phyloP scores from a whole-genome alignment of 1,140 invertebrate genomes.

The Leptopilina clavipes region DNA sequence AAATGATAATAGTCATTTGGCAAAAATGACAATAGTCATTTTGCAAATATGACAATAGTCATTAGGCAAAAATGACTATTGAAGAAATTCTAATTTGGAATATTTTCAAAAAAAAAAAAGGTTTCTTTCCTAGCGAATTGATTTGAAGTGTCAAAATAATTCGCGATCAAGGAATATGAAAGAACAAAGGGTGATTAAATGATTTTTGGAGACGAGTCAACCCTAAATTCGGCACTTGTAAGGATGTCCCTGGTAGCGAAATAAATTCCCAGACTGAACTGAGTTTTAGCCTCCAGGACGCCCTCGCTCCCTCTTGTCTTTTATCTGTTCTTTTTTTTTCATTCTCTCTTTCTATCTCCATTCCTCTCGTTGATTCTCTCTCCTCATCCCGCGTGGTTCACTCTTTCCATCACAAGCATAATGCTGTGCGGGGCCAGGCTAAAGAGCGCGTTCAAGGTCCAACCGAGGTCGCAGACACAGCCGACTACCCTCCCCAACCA shows the following conservation, averaged over 20 bases:
- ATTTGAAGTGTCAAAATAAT: too few species aligned
- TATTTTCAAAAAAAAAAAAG: too few species aligned
- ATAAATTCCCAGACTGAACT: slow-evolving; percentile 71
- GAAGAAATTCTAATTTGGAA: too few species aligned
- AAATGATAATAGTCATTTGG: too few species aligned
- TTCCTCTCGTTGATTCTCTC: slow-evolving; percentile 49
- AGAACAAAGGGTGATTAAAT: slow-evolving; percentile 42
- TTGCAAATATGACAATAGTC: too few species aligned
- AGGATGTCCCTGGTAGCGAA: slow-evolving; percentile 64
- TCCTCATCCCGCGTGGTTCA: too few species aligned
- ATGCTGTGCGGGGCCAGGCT: slow-evolving; percentile 53
- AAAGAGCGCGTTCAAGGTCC: slow-evolving; percentile 70
- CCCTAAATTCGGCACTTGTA: slow-evolving; percentile 56
- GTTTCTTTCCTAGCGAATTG: too few species aligned
- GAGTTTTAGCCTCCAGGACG: slow-evolving; percentile 67
- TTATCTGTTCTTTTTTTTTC: slow-evolving; percentile 49
- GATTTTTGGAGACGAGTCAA: slow-evolving; percentile 46
- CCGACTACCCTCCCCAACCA: slow-evolving; percentile 54
- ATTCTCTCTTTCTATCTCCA: slow-evolving; percentile 47
- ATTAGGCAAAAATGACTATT: too few species aligned
- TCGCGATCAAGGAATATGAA: neutral
- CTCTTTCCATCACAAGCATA: slow-evolving; percentile 48
- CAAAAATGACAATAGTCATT: too few species aligned
- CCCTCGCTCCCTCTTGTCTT: slow-evolving; percentile 60
- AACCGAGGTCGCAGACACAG: slow-evolving; percentile 69